Conservation (phyloP, 2,888 invertebrate species). For the Elmis aenea region DNA sequence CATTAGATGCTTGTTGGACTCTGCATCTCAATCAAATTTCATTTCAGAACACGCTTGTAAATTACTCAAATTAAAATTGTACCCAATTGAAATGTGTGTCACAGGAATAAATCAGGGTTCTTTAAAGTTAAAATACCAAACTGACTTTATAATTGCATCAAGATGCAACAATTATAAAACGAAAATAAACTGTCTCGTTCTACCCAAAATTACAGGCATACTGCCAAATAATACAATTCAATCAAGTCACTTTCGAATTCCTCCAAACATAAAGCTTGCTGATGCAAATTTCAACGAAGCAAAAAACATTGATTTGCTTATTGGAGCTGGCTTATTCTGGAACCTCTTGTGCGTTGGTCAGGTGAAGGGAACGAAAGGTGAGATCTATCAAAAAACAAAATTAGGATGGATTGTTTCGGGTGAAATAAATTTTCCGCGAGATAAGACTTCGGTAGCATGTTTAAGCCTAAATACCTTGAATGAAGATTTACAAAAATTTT, state of each 20-base stretch:
- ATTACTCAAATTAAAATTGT: neutral
- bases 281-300: slow-evolving; percentile 20
- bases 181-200: slow-evolving; percentile 6
- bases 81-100: neutral
- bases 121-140: too few species aligned
- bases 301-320: slow-evolving; percentile 16
- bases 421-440: too few species aligned
- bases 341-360: slow-evolving; percentile 11
- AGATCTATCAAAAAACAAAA: too few species aligned
- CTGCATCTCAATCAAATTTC: slow-evolving; percentile 6
- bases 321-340: slow-evolving; percentile 20
- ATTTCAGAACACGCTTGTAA: slow-evolving; percentile 3
- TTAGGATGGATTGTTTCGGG: too few species aligned
- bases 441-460: too few species aligned
- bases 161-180: neutral
- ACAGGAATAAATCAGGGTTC: too few species aligned
- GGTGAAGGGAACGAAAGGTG: slow-evolving; percentile 1
- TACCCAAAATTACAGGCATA: slow-evolving; percentile 7
- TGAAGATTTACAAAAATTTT: slow-evolving; percentile 13
- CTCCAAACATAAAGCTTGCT: slow-evolving; percentile 14
- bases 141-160: too few species aligned
- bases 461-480: slow-evolving; percentile 2
- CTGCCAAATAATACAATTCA: slow-evolving; percentile 13
- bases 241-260: slow-evolving; percentile 13
- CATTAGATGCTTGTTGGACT: too few species aligned